A percentile compares a stretch with the other conserved stretches of the same genome.
phyloP scores from a whole-genome alignment of 2,113 vertebrate genomes.

The Ophthalmolycus amberensis region DNA sequence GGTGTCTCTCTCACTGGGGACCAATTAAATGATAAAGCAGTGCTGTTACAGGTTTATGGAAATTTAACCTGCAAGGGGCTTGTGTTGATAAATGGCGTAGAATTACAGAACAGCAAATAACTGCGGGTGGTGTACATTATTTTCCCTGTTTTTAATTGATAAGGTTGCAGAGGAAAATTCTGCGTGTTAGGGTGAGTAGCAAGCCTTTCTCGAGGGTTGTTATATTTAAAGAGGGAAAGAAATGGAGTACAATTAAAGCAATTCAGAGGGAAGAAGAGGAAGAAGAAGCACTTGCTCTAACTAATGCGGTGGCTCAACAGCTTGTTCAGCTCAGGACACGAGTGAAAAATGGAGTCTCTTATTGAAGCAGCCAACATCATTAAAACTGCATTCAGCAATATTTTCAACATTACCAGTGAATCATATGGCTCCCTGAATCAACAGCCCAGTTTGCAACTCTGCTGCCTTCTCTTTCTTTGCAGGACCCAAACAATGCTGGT shows the following conservation, averaged over 20 bases:
- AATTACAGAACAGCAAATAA: slow-evolving; percentile 82
- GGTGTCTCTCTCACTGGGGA: slow-evolving; percentile 76
- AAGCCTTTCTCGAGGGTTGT: slow-evolving; percentile 61
- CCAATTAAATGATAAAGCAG: slow-evolving; percentile 83
- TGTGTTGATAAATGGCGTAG: slow-evolving; percentile 77
- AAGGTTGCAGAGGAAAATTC: slow-evolving; percentile 61
- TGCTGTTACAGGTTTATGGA: slow-evolving; percentile 81
- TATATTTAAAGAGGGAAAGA: slow-evolving; percentile 46
- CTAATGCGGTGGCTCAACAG: slow-evolving; percentile 51
- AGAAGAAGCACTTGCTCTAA: slow-evolving; percentile 33
- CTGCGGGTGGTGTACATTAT: slow-evolving; percentile 72
- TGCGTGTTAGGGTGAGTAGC: slow-evolving; percentile 49
- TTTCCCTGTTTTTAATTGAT: slow-evolving; percentile 76
- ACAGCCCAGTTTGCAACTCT: slow-evolving; percentile 34
- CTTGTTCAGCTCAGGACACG: slow-evolving; percentile 45
- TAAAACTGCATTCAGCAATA: slow-evolving; percentile 71
- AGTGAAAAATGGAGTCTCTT: slow-evolving; percentile 67
- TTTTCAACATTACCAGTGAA: slow-evolving; percentile 59
- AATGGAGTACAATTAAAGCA: slow-evolving; percentile 36
- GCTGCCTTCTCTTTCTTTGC: slow-evolving; percentile 16
- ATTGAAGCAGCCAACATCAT: slow-evolving; percentile 62
- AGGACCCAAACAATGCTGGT: neutral
- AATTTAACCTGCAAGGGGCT: slow-evolving; percentile 71
- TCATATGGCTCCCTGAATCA: slow-evolving; percentile 55
- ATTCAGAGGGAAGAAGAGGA: slow-evolving; percentile 17